Base-by-base conservation (phyloP, 2,113 vertebrate genomes). In the Lampris incognitus region DNA sequence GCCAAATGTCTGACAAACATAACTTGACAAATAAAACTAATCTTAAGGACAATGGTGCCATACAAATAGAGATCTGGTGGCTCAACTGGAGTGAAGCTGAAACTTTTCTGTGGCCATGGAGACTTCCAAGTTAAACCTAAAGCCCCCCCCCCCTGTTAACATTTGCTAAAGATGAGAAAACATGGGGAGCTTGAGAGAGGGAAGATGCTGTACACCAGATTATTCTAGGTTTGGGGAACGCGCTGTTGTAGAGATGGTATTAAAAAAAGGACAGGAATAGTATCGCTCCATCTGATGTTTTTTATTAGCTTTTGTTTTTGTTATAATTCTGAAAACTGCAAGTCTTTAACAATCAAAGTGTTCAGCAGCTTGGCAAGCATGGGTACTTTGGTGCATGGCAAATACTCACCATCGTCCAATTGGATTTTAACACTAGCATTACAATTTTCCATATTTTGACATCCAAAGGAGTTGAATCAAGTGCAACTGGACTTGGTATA, bases 31-130 rank as follows among this genome's bases (percentile, higher is more conserved):
- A 24, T 24, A 24, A 24, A 24, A 24, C 24, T 24, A 24, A 24
- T 24, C 24, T 24, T 24, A 24, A 61, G 78, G 81, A 54, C 9
- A 54, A 39, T 61, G 38, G 58, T 9, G 39, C 46, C 38, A 46
- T 52, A 11, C 54, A 73, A 60, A 72, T 11, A 49, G 72, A 9
- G 72, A 85, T 11, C 63, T 79, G 5, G 46, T 64, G 48, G 74
- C 57, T 4, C 78, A 81, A 61, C 66, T 85, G 66, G 83, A 85
- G 74, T 85, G 78, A 60, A 74, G 58, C 36, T 76, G 54, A 69
- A 81, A 74, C n/a, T 44, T 2, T 66, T 78, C 40, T 67, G 71
- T 42, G 9, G 38, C 44, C 44, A 11, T 6, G 54, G 11, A 60
- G 50, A 40, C 24, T 1, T 38, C 41, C 50, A 59, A 52, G 10